A percentile compares a stretch with the other conserved stretches of the same genome.
phyloP scores from a whole-genome alignment of 2,797 vertebrate genomes.

The Botia almorhae region DNA sequence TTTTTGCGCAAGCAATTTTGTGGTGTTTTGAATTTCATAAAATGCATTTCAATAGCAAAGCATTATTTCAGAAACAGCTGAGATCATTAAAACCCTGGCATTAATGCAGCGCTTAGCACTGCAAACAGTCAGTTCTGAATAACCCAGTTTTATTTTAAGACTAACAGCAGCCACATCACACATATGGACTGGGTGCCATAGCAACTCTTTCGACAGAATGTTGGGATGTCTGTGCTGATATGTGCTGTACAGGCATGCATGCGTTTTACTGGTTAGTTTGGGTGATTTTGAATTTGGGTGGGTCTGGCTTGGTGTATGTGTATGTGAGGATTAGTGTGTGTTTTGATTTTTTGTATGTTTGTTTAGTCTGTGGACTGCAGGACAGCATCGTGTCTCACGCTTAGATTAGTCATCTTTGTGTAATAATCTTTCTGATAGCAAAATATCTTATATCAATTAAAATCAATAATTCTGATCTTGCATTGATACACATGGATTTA shows the following conservation, averaged over 20 bases:
- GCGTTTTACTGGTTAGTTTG: not conserved
- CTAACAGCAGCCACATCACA: slow-evolving; percentile 45
- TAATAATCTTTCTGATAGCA: slow-evolving; percentile 57
- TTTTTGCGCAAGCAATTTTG: slow-evolving; percentile 1
- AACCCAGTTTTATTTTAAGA: slow-evolving; percentile 48
- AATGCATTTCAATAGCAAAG: slow-evolving; percentile 24
- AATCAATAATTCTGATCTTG: slow-evolving; percentile 57
- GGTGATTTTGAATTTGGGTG: not conserved
- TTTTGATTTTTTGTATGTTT: slow-evolving; percentile 18
- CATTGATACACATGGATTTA: slow-evolving; percentile 31
- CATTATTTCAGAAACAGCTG: slow-evolving; percentile 35
- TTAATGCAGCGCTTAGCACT: slow-evolving; percentile 42
- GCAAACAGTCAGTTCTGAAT: slow-evolving; percentile 46
- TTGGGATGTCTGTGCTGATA: slow-evolving; percentile 36
- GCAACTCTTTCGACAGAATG: slow-evolving; percentile 43
- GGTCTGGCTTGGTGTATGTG: not conserved
- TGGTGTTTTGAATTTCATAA: not conserved
- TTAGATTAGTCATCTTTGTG: slow-evolving; percentile 57
- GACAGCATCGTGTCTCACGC: slow-evolving; percentile 25
- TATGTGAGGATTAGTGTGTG: too few species aligned
- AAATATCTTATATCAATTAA: slow-evolving; percentile 58
- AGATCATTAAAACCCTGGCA: slow-evolving; percentile 30
- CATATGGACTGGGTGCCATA: slow-evolving; percentile 43
- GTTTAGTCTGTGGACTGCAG: slow-evolving; percentile 11
- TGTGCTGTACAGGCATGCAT: not conserved